These are phyloP conservation scores for Ariolimax columbianus DNA, from an alignment of 2,888 invertebrate genomes.

Conservation along the genomic window DNA sequence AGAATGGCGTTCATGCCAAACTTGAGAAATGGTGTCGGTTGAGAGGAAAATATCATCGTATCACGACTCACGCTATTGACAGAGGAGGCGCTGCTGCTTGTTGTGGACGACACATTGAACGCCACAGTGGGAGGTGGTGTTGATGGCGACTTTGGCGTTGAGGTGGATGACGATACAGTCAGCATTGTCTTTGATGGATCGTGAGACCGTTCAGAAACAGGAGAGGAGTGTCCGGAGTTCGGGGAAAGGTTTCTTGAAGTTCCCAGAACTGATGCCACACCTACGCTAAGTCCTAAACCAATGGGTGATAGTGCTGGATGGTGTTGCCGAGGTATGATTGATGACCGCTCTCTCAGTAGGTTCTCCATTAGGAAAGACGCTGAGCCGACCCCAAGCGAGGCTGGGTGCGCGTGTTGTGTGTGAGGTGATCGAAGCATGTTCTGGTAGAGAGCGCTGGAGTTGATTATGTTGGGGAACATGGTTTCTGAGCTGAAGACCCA, in stretches of 20 bases:
- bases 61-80: background rate
- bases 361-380: constrained; percentile 75
- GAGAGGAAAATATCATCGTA: background rate
- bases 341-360: constrained; percentile 65
- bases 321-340: constrained; percentile 47
- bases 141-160: constrained; percentile 17
- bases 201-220: constrained; percentile 41
- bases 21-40: constrained; percentile 71
- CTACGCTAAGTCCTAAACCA: constrained; percentile 49
- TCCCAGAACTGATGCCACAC: constrained; percentile 23
- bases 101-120: constrained; percentile 4
- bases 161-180: constrained; percentile 15
- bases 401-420: constrained; percentile 61
- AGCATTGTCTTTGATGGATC: constrained; percentile 36
- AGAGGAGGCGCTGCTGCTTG: background rate
- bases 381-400: constrained; percentile 49
- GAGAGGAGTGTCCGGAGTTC: constrained; percentile 44
- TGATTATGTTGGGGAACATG: constrained; percentile 73
- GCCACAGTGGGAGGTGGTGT: constrained; percentile 14
- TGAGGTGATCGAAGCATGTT: constrained; percentile 69
- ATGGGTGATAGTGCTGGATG: constrained; percentile 41
- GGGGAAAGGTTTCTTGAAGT: constrained; percentile 32
- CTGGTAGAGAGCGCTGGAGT: constrained; percentile 74
- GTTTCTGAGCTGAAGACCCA: background rate
- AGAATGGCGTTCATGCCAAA: constrained; percentile 75